Conservation (phyloP, 2,797 vertebrate species). For the Thaleichthys pacificus region DNA sequence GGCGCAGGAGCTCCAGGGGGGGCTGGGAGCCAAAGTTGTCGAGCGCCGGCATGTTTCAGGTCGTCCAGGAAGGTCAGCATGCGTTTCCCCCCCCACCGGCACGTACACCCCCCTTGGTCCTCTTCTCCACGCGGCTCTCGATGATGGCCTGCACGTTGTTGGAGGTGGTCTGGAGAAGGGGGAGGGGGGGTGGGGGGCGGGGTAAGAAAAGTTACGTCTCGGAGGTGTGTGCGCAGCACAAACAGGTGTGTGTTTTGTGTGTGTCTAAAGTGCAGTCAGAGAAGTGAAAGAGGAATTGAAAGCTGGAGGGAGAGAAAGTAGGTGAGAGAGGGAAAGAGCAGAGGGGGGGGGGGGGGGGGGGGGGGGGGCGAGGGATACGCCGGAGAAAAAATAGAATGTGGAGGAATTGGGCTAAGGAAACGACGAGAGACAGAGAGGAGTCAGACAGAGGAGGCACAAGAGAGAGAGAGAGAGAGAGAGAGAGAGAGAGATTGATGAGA, state of each 20-base stretch:
- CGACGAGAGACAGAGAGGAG: not conserved
- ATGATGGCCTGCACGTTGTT: slow-evolving; percentile 85
- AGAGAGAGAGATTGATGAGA: not conserved
- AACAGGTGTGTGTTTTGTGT: too few relatives aligned
- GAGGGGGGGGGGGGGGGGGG: not conserved
- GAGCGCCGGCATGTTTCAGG: slow-evolving; percentile 87
- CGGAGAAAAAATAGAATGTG: too few relatives aligned
- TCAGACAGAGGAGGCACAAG: not conserved
- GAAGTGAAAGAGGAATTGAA: not conserved
- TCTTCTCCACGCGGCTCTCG: slow-evolving; percentile 85
- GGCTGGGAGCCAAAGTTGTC: slow-evolving; percentile 88
- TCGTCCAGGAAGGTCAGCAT: slow-evolving; percentile 88
- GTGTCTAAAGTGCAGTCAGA: not conserved
- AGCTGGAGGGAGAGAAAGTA: not conserved
- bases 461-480: not conserved
- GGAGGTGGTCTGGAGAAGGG: slow-evolving; percentile 77
- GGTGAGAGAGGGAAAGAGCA: not conserved
- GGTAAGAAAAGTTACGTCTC: not conserved
- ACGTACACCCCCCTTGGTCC: slow-evolving; percentile 84
- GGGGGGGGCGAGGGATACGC: not conserved
- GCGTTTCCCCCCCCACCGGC: slow-evolving; percentile 81
- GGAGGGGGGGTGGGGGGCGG: not conserved
- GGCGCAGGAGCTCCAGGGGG: slow-evolving; percentile 85
- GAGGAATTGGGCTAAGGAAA: not conserved
- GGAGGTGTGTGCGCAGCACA: not conserved